Conservation (phyloP, 2,888 invertebrate genomes). For the Synergus umbraculus region DNA sequence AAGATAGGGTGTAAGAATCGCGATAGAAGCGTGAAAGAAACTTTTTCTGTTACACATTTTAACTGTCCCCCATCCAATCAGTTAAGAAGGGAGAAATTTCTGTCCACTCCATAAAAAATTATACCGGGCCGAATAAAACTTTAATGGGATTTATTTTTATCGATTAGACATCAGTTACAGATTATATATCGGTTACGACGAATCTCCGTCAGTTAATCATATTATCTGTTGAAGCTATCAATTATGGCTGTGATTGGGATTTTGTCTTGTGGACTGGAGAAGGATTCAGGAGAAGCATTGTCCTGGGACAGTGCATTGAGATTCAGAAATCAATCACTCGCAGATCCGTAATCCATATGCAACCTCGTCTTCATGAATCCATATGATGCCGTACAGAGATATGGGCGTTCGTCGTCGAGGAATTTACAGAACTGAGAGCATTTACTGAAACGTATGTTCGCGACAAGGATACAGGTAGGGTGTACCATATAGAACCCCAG, state of each 20-base stretch:
- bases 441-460: constrained; percentile 52
- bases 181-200: neutral
- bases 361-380: constrained; percentile 15
- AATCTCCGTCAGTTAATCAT: neutral
- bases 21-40: constrained; percentile 1
- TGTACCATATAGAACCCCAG: constrained; percentile 53
- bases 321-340: constrained; percentile 36
- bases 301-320: neutral
- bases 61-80: neutral
- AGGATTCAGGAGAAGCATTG: constrained; percentile 9
- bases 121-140: too few species aligned
- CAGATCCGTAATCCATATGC: constrained; percentile 19
- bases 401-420: neutral
- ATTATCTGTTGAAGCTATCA: neutral
- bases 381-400: neutral
- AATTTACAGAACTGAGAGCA: constrained; percentile 19
- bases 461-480: constrained; percentile 55
- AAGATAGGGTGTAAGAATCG: constrained; percentile 1
- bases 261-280: neutral
- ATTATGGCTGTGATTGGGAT: neutral
- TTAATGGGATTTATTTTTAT: too few species aligned
- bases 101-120: too few species aligned
- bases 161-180: neutral
- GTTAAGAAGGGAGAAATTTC: neutral
- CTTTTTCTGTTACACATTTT: neutral